Conservation (phyloP, 2,797 vertebrate genomes). For the Pipistrellus pipistrellus region DNA sequence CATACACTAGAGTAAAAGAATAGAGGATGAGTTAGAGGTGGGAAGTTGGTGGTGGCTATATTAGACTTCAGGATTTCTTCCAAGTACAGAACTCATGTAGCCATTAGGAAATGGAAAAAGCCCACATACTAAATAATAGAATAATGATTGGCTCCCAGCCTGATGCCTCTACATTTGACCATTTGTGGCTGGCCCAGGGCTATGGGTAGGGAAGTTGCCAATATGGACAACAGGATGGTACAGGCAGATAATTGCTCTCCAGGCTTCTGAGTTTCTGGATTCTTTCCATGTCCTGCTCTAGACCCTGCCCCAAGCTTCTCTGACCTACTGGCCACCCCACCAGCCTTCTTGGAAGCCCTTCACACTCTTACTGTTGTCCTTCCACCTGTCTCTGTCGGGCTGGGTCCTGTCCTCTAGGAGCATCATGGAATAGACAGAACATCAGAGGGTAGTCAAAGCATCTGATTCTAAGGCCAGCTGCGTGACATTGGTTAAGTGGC, state of each 20-base stretch:
- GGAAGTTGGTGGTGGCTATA: not conserved
- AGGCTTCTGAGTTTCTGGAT: not conserved
- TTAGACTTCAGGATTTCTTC: slow-evolving; percentile 76
- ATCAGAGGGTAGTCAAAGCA: not conserved
- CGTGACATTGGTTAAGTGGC: not conserved
- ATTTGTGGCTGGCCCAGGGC: not conserved
- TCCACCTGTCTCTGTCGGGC: not conserved
- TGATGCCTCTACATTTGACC: not conserved
- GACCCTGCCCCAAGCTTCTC: not conserved
- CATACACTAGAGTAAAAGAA: not conserved
- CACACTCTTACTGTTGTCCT: not conserved
- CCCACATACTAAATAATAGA: slow-evolving; percentile 77
- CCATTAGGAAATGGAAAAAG: slow-evolving; percentile 73
- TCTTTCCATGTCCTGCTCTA: not conserved
- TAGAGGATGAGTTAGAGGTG: not conserved
- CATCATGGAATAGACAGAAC: not conserved
- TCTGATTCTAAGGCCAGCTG: not conserved
- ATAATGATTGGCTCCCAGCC: not conserved
- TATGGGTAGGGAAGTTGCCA: not conserved
- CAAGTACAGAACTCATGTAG: slow-evolving; percentile 68
- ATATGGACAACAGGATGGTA: not conserved
- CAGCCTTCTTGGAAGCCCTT: not conserved
- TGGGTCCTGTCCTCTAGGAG: not conserved
- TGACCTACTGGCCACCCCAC: not conserved
- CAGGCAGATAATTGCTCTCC: not conserved